A percentile compares a stretch with the other conserved stretches of the same genome.
Evolutionary conservation across 2,888 invertebrate species (phyloP).

Genomic region (Hipparchia sbordonii): DNA sequence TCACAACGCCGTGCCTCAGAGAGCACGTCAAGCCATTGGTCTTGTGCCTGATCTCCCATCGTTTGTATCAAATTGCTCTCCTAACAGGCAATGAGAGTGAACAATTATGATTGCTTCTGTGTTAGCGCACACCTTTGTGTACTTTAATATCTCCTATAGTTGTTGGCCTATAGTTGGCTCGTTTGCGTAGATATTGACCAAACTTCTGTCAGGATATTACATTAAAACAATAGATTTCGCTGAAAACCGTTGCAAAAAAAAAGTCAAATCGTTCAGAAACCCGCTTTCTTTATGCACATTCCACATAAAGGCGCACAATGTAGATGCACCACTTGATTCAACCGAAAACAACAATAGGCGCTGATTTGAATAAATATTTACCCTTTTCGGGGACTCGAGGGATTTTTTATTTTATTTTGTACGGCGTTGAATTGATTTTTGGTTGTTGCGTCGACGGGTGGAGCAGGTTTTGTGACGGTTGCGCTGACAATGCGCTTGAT

Average conservation of each 20-base stretch:
- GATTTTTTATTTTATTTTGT: constrained; percentile 1
- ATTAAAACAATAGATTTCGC: neutral
- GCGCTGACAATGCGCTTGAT: constrained; percentile 2
- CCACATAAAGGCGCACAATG: constrained; percentile 34
- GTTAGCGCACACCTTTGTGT: too few relatives aligned
- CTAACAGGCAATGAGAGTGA: too few relatives aligned
- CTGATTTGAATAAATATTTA: constrained; percentile 37
- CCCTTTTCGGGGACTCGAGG: neutral
- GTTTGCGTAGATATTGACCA: too few relatives aligned
- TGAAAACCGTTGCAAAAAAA: constrained; percentile 32
- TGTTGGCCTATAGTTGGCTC: too few relatives aligned
- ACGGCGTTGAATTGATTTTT: neutral
- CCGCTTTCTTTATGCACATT: constrained; percentile 36
- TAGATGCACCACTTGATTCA: constrained; percentile 43
- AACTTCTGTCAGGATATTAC: neutral
- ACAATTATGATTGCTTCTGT: too few relatives aligned
- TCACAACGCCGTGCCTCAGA: too few relatives aligned
- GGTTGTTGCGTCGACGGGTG: neutral
- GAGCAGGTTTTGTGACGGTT: constrained; percentile 15
- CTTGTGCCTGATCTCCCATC: too few relatives aligned
- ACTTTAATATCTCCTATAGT: too few relatives aligned
- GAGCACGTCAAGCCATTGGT: too few relatives aligned
- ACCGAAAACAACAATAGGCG: constrained; percentile 36
- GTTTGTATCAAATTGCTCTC: too few relatives aligned
- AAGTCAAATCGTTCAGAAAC: constrained; percentile 37